Percentiles rank a stretch among this genome's conserved stretches.
These are phyloP conservation scores for Rhagoletis pomonella DNA, from an alignment of 1,140 invertebrate species.

Conservation along the genomic window DNA sequence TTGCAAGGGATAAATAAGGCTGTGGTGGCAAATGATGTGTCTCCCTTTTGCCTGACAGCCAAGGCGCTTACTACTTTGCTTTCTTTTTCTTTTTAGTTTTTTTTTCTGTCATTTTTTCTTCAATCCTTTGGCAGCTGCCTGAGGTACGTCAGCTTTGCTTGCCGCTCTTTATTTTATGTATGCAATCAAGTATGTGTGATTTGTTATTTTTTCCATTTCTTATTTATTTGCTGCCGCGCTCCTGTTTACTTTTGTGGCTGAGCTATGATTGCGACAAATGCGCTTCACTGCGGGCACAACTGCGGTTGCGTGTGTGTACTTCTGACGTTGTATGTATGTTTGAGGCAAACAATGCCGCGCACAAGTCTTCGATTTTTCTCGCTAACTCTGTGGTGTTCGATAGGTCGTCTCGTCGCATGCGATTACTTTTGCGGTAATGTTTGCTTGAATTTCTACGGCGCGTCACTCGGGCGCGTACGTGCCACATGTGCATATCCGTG, in stretches of 20 bases:
- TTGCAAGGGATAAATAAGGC: slow-evolving; percentile 2
- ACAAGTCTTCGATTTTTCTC: not conserved
- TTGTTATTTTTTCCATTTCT: slow-evolving; percentile 4
- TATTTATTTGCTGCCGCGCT: slow-evolving; percentile 35
- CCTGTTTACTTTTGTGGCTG: slow-evolving; percentile 47
- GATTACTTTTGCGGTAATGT: not conserved
- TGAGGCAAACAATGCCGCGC: not conserved
- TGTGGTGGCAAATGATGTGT: slow-evolving; percentile 19
- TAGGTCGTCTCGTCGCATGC: not conserved
- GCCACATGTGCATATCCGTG: not conserved
- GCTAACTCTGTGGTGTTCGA: not conserved
- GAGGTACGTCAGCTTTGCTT: not conserved
- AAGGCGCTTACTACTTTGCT: not conserved
- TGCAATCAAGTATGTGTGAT: not conserved
- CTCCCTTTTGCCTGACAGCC: not conserved
- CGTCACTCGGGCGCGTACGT: not conserved
- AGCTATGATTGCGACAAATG: slow-evolving; percentile 7
- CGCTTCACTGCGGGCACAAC: not conserved
- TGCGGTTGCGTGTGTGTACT: not conserved
- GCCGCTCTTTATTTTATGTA: not conserved
- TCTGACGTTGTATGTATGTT: not conserved
- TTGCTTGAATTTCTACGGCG: not conserved
- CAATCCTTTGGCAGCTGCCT: not conserved
- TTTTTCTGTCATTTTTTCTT: not conserved
- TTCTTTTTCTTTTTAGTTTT: not conserved